Evolutionary conservation across 2,113 vertebrate species (phyloP).

Genomic region (Brienomyrus longianalis): DNA sequence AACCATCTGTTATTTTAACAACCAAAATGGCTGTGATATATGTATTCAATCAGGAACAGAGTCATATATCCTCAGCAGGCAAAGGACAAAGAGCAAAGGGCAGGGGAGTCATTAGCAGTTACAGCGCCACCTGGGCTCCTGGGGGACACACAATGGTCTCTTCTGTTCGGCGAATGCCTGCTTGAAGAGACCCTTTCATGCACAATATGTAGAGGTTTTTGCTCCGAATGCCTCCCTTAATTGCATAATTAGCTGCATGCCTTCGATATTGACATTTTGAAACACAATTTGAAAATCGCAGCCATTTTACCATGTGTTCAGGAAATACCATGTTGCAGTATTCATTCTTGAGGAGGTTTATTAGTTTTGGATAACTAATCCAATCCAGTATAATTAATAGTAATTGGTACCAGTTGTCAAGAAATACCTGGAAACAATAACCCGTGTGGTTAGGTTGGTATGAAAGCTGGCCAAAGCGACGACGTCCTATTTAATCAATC

Average conservation of each 20-base stretch:
- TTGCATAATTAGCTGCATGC: not conserved
- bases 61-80: not conserved
- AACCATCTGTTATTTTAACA: not conserved
- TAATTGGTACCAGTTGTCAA: not conserved
- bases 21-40: not conserved
- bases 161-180: not conserved
- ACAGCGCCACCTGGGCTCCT: not conserved
- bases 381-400: not conserved
- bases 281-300: not conserved
- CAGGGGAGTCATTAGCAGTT: not conserved
- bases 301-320: not conserved
- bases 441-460: not conserved
- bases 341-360: not conserved
- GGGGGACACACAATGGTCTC: not conserved
- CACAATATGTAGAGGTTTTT: not conserved
- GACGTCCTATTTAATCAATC: not conserved
- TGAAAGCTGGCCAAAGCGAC: not conserved
- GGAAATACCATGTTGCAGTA: not conserved
- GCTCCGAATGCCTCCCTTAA: not conserved
- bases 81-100: slow-evolving; percentile 1
- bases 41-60: not conserved
- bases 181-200: not conserved
- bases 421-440: not conserved
- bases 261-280: not conserved
- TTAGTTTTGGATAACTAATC: not conserved